Percentiles rank a stretch among this genome's conserved stretches.
phyloP scores from a whole-genome alignment of 1,140 invertebrate genomes.

The Calosoma granatense region DNA sequence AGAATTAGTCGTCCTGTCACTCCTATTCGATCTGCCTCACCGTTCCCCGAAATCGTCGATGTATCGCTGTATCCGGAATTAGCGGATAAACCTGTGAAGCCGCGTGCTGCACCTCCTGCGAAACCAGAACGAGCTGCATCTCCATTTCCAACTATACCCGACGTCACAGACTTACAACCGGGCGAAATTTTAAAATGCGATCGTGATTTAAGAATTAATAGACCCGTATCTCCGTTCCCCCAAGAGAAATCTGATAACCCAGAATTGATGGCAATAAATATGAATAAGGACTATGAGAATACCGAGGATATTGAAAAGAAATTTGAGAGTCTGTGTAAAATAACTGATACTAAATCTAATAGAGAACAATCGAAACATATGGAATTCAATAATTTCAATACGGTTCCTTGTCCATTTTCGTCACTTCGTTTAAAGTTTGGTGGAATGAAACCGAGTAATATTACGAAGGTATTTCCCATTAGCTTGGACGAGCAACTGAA shows the following conservation, averaged over 20 bases:
- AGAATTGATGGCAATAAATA: too few species aligned
- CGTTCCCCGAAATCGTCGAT: constrained; percentile 26
- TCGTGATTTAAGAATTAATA: constrained; percentile 13
- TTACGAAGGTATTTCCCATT: neutral
- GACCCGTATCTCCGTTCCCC: constrained; percentile 19
- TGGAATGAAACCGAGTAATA: neutral
- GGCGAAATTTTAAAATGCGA: constrained; percentile 16
- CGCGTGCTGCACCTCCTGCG: neutral
- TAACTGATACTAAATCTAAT: too few species aligned
- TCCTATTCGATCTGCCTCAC: constrained; percentile 15
- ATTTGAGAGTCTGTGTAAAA: too few species aligned
- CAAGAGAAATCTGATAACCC: neutral
- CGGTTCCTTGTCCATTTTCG: neutral
- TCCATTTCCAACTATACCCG: constrained; percentile 27
- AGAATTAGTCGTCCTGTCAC: constrained; percentile 20
- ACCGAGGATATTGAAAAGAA: too few species aligned
- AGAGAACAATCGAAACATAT: too few species aligned
- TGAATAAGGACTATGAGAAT: too few species aligned
- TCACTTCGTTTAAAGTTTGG: neutral
- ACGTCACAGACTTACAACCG: constrained; percentile 20
- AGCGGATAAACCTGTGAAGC: constrained; percentile 24
- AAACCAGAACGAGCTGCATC: constrained; percentile 17
- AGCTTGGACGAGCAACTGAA: neutral
- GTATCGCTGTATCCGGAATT: constrained; percentile 28
- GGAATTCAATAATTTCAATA: neutral